A percentile compares a stretch with the other conserved stretches of the same genome.
These are phyloP conservation scores for Mormyrops attenuatus DNA, from an alignment of 2,797 vertebrate genomes.

Conservation along the genomic window DNA sequence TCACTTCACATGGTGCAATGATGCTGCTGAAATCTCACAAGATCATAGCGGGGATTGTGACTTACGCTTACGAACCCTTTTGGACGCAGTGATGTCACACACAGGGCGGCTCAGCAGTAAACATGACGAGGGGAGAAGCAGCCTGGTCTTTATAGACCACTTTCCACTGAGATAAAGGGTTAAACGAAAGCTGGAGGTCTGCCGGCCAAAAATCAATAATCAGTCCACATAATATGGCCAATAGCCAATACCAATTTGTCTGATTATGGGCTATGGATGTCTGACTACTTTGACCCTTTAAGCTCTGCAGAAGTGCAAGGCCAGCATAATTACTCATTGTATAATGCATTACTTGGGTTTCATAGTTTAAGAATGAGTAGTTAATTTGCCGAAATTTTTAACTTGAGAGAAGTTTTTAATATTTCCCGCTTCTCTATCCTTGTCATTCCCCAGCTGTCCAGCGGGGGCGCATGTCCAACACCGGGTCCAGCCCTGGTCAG, in stretches of 20 bases:
- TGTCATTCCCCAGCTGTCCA: constrained; percentile 66
- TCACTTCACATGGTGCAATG: background rate
- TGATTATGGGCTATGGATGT: background rate
- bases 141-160: background rate
- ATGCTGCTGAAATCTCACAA: background rate
- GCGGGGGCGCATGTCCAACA: constrained; percentile 72
- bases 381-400: background rate
- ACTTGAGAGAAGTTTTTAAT: background rate
- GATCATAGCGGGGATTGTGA: background rate
- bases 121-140: background rate
- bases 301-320: background rate
- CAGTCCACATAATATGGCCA: background rate
- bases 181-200: background rate
- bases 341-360: background rate
- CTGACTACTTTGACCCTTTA: background rate
- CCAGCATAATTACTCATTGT: background rate
- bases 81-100: background rate
- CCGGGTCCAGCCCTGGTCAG: constrained; percentile 72
- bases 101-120: background rate
- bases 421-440: background rate
- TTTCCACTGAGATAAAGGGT: background rate
- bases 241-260: background rate
- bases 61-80: background rate
- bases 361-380: background rate
- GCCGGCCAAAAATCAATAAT: background rate